Conservation (phyloP, 2,797 vertebrate genomes). For the Tolypeutes matacus region DNA sequence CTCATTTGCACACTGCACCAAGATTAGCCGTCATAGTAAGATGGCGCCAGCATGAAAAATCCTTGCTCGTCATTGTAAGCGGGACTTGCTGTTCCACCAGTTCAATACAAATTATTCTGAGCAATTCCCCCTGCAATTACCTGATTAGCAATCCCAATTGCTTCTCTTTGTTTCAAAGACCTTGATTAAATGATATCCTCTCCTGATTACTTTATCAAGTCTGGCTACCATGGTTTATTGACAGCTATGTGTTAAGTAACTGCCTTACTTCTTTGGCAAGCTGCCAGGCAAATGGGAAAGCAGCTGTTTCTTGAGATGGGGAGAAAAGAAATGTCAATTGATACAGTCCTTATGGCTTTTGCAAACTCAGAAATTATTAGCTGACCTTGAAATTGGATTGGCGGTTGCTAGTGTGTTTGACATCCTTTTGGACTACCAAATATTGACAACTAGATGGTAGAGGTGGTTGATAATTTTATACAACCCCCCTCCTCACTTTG, state of each 20-base stretch:
- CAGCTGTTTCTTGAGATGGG: conserved; percentile 79
- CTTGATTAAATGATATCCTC: conserved; percentile 81
- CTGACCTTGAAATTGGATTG: conserved; percentile 74
- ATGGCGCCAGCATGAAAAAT: conserved; percentile 55
- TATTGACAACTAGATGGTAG: conserved; percentile 48
- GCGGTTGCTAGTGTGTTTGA: conserved; percentile 10
- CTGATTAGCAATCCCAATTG: conserved; percentile 74
- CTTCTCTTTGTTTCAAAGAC: conserved; percentile 75
- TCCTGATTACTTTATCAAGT: conserved; percentile 82
- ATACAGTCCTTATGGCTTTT: conserved; percentile 73
- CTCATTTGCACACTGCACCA: neutral
- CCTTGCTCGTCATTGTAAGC: neutral
- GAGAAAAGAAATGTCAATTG: conserved; percentile 71
- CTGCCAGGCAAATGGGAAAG: conserved; percentile 68
- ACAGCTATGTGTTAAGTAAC: conserved; percentile 76
- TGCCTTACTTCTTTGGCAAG: conserved; percentile 70
- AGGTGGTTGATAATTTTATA: neutral
- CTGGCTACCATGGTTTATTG: conserved; percentile 81
- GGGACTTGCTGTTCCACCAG: conserved; percentile 54
- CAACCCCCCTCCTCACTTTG: neutral
- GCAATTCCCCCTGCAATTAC: conserved; percentile 62
- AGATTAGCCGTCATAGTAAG: conserved; percentile 69
- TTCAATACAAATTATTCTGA: conserved; percentile 73
- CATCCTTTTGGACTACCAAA: conserved; percentile 52
- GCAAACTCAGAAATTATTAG: conserved; percentile 67